phyloP scores from a whole-genome alignment of 2,113 vertebrate genomes.

The Callipepla californica region DNA sequence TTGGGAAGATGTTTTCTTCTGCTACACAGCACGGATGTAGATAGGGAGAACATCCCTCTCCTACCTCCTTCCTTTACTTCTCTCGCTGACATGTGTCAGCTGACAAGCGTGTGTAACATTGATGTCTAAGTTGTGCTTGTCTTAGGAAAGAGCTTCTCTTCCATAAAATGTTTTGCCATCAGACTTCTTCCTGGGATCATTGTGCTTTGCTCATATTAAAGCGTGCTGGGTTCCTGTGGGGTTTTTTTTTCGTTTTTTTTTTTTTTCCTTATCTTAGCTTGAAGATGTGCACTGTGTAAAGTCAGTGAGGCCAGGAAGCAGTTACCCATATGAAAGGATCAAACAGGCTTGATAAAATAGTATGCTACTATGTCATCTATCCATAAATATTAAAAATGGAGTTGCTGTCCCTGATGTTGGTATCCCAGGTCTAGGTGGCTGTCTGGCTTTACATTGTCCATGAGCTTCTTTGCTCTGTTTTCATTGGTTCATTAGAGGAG shows the following conservation, averaged over 20 bases:
- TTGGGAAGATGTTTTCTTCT: not conserved
- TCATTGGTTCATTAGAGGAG: not conserved
- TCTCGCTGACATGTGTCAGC: not conserved
- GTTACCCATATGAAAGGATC: not conserved
- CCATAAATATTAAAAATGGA: not conserved
- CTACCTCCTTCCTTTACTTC: not conserved
- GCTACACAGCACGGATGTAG: not conserved
- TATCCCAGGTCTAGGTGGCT: not conserved
- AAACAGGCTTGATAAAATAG: not conserved
- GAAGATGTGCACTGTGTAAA: not conserved
- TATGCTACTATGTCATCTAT: not conserved
- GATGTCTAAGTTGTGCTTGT: not conserved
- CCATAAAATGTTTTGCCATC: not conserved
- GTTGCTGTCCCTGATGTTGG: not conserved
- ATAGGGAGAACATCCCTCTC: not conserved
- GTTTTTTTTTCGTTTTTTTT: too few species aligned
- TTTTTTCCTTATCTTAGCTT: not conserved
- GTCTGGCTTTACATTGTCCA: not conserved
- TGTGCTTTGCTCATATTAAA: not conserved
- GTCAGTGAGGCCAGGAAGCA: not conserved
- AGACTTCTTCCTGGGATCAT: not conserved
- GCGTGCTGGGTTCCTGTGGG: not conserved
- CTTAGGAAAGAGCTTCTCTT: not conserved
- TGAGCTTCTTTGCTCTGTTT: not conserved
- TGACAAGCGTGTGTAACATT: not conserved